Evolutionary conservation across 2,797 vertebrate species (phyloP).

Genomic region (Brachymystax lenok): DNA sequence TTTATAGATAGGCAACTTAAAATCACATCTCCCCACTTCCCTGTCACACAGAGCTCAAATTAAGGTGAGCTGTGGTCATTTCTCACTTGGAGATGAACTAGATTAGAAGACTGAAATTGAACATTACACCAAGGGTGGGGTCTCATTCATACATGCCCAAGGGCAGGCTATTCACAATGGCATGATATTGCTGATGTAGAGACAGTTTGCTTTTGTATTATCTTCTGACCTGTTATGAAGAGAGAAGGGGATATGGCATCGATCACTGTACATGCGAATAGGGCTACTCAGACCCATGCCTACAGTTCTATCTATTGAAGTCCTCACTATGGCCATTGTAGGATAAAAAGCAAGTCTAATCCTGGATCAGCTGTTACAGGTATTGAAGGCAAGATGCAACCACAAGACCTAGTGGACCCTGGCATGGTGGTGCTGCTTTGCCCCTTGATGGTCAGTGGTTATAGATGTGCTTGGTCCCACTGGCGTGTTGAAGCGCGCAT

Average conservation of each 20-base stretch:
- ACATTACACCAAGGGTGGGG: not conserved
- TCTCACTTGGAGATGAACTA: not conserved
- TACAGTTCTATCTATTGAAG: slow-evolving; percentile 5
- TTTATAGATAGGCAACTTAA: not conserved
- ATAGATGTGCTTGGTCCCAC: slow-evolving; percentile 72
- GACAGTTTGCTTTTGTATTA: not conserved
- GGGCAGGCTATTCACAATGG: not conserved
- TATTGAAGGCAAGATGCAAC: slow-evolving; percentile 32
- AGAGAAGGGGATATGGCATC: no score
- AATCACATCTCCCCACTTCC: not conserved
- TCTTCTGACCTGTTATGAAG: no score
- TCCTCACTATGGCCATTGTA: not conserved
- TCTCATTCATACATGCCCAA: not conserved
- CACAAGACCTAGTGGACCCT: slow-evolving; percentile 39
- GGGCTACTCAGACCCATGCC: not conserved
- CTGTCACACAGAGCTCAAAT: not conserved
- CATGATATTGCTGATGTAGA: not conserved
- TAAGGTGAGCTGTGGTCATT: not conserved
- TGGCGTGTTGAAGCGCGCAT: slow-evolving; percentile 85
- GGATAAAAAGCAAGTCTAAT: not conserved
- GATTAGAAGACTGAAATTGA: not conserved
- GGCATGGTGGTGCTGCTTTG: slow-evolving; percentile 32
- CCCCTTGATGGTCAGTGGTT: slow-evolving; percentile 67
- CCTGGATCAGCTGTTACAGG: slow-evolving; percentile 5
- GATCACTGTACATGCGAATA: not conserved